Evolutionary conservation across 2,113 vertebrate genomes (phyloP).

Genomic region (Indri indri): DNA sequence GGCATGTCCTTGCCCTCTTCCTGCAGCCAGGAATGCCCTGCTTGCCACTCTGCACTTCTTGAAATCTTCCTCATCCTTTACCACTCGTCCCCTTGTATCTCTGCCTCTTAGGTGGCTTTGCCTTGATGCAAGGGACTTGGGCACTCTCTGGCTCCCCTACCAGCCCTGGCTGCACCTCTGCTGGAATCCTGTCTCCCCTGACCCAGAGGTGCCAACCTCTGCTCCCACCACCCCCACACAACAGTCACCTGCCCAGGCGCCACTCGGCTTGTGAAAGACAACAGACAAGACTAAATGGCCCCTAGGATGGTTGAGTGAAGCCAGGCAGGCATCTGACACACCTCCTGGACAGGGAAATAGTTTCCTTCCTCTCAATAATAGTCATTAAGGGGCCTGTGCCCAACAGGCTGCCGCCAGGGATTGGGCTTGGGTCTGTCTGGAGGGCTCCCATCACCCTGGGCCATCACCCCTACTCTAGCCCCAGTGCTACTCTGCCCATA

Average conservation of each 20-base stretch:
- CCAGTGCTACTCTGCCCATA: neutral
- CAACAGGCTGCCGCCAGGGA: neutral
- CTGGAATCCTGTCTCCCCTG: neutral
- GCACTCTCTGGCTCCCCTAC: neutral
- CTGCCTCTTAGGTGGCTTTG: neutral
- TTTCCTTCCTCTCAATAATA: slow-evolving; percentile 69
- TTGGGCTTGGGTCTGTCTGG: slow-evolving; percentile 27
- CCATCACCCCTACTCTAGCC: neutral
- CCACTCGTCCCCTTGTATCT: neutral
- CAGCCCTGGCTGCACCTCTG: neutral
- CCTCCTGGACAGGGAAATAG: slow-evolving; percentile 57
- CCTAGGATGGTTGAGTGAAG: slow-evolving; percentile 39
- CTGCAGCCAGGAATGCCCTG: neutral
- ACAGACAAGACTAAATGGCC: slow-evolving; percentile 57
- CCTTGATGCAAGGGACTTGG: neutral
- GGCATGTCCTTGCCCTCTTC: neutral
- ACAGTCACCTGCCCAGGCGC: slow-evolving; percentile 34
- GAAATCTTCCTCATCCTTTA: neutral
- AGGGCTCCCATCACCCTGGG: neutral
- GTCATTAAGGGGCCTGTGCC: slow-evolving; percentile 67
- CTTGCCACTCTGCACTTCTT: neutral
- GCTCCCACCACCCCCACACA: neutral
- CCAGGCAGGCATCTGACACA: slow-evolving; percentile 58
- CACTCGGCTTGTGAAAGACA: slow-evolving; percentile 5
- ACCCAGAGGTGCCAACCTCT: neutral